phyloP scores from a whole-genome alignment of 2,797 vertebrate species.

The Poeciliopsis presidionis region DNA sequence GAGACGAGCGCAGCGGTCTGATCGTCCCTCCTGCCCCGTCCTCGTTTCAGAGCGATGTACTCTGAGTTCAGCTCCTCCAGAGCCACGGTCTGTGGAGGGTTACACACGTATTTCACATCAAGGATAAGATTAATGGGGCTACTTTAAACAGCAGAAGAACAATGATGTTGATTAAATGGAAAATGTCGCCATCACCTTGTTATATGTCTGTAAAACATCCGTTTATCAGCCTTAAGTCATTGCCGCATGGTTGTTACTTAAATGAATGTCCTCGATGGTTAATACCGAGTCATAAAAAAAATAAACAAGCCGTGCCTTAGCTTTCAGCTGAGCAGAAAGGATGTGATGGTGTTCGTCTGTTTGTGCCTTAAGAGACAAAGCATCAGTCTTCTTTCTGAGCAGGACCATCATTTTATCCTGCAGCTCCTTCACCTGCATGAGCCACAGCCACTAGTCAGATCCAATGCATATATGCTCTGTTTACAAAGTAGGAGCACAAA shows the following conservation, averaged over 20 bases:
- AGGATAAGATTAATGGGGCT: background rate
- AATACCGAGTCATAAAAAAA: background rate
- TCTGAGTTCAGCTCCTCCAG: conserved; percentile 73
- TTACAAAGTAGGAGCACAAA: background rate
- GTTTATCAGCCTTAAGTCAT: background rate
- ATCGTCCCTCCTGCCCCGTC: conserved; percentile 56
- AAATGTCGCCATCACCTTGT: background rate
- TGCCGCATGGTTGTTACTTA: background rate
- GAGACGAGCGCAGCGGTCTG: conserved; percentile 42
- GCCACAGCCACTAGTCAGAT: conserved; percentile 27
- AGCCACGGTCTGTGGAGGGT: conserved; percentile 62
- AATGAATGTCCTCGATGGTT: background rate
- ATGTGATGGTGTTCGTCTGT: conserved; percentile 72
- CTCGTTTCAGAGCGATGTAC: conserved; percentile 65
- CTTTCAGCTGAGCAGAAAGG: conserved; percentile 75
- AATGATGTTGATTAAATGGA: background rate
- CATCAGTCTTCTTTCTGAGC: conserved; percentile 52
- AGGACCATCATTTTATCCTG: conserved; percentile 36
- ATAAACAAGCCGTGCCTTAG: conserved; percentile 72
- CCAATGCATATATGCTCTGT: background rate
- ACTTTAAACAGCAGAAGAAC: conserved; percentile 6
- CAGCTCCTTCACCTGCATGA: conserved; percentile 58
- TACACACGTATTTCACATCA: conserved; percentile 25
- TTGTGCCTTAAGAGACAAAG: conserved; percentile 70
- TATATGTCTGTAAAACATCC: background rate